phyloP scores from a whole-genome alignment of 1,140 invertebrate genomes.

The Oedothorax gibbosus region DNA sequence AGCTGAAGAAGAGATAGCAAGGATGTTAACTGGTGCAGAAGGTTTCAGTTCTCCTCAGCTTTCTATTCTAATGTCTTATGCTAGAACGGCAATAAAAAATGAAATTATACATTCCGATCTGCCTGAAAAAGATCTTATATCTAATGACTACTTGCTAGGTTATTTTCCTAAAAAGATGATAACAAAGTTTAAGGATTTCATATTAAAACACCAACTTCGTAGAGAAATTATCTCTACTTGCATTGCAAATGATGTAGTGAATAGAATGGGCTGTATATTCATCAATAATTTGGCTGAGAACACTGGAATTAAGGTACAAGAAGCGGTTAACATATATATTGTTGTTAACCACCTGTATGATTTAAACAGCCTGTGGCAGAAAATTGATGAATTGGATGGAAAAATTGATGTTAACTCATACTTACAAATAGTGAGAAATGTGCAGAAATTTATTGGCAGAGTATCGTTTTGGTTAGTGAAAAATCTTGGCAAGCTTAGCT shows the following conservation, averaged over 20 bases:
- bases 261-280: conserved; percentile 11
- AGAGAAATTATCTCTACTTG: conserved; percentile 8
- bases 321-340: conserved; percentile 12
- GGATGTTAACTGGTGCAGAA: conserved; percentile 10
- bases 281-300: conserved; percentile 9
- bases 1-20: conserved; percentile 9
- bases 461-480: conserved; percentile 20
- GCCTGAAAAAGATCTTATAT: conserved; percentile 9
- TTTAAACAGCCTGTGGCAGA: conserved; percentile 5
- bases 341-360: conserved; percentile 11
- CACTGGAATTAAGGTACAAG: conserved; percentile 8
- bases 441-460: conserved; percentile 17
- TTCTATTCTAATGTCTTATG: conserved; percentile 6
- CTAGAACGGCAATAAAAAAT: conserved; percentile 8
- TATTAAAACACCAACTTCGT: conserved; percentile 12
- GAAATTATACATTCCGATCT: conserved; percentile 7
- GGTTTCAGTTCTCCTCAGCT: conserved; percentile 10
- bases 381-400: conserved; percentile 21
- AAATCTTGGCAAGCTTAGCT: conserved; percentile 12
- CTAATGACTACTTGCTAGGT: conserved; percentile 2
- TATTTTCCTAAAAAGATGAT: conserved; percentile 4
- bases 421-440: conserved; percentile 20
- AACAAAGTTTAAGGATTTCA: conserved; percentile 9
- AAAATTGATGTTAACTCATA: conserved; percentile 16
- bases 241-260: conserved; percentile 11